These are phyloP conservation scores for Microcebus jonahi DNA, from an alignment of 2,113 vertebrate species.

Conservation along the genomic window DNA sequence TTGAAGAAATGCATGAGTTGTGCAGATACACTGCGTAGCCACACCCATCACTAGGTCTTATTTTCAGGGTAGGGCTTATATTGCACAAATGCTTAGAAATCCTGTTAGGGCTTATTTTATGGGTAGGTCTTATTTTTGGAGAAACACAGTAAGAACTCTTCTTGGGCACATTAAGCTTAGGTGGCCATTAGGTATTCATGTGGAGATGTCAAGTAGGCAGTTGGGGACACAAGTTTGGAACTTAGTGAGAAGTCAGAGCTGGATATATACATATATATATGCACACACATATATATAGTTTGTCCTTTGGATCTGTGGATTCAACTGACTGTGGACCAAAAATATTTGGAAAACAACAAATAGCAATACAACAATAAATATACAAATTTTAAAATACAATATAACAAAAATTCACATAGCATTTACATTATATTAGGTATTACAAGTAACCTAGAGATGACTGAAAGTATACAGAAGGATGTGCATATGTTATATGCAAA, in stretches of 20 bases:
- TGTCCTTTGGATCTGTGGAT: not conserved
- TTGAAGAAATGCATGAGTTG: fast-evolving
- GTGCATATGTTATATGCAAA: not conserved
- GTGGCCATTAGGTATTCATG: not conserved
- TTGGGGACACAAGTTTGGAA: not conserved
- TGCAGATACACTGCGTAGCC: too few species aligned
- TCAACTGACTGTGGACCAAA: not conserved
- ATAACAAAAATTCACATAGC: not conserved
- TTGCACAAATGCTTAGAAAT: too few species aligned
- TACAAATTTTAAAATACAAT: not conserved
- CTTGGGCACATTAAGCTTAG: not conserved
- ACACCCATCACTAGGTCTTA: too few species aligned
- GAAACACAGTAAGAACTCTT: not conserved
- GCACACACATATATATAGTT: too few species aligned
- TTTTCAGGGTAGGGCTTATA: too few species aligned
- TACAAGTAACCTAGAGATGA: not conserved
- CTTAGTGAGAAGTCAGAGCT: not conserved
- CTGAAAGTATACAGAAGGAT: not conserved
- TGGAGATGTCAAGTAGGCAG: not conserved
- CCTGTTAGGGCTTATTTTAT: too few species aligned
- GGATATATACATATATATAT: not conserved
- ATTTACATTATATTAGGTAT: not conserved
- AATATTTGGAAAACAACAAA: not conserved
- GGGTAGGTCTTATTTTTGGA: too few species aligned
- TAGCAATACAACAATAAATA: not conserved